Base-by-base conservation (phyloP, 2,797 vertebrate genomes). In the Xyrichtys novacula region DNA sequence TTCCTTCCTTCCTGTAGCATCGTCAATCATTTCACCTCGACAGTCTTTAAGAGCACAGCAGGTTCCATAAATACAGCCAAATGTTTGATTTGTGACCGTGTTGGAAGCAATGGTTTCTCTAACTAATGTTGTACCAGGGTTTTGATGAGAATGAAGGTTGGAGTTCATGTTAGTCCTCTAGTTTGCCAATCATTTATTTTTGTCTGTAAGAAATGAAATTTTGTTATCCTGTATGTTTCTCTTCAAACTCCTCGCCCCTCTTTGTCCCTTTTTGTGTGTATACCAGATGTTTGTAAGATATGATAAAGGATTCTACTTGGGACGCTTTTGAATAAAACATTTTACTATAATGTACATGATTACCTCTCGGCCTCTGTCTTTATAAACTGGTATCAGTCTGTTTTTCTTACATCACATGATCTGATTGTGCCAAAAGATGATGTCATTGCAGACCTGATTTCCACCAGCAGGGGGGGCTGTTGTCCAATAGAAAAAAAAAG, bases 301-400 rank as follows among this genome's bases (percentile, higher is more conserved):
- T 67, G 76, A 78, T 78, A 76, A 79, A 86, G 68, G 64, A 83
- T 76, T 87, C 75, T 86, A 86, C 65, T 69, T 76, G 71, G 80
- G 79, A 87, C 28, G 63, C 83, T 89, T 86, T 91, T 88, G 74
- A 91, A 91, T 89, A 90, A 93, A 92, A 85, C 73, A 44, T 89
- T 91, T 91, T 90, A 86, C 66, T 80, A 86, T 84, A 74, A 76
- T 66, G 55, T 75, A 70, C 71, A 47, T 47, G 22, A 43, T 38
- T 67, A n/a, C 3, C 10, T 3, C 5, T 55, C 1, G 0, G 22
- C 11, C 16, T 32, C 3, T 40, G 46, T 26, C 4, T 64, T 52
- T 6, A 16, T 15, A 2, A 7, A 7, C 43, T n/a, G 8, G 50
- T 23, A 3, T n/a, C n/a, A 15, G 2, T 6, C 20, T 14, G 1